Evolutionary conservation across 2,888 invertebrate species (phyloP).

Genomic region (Micoletzkya japonica): DNA sequence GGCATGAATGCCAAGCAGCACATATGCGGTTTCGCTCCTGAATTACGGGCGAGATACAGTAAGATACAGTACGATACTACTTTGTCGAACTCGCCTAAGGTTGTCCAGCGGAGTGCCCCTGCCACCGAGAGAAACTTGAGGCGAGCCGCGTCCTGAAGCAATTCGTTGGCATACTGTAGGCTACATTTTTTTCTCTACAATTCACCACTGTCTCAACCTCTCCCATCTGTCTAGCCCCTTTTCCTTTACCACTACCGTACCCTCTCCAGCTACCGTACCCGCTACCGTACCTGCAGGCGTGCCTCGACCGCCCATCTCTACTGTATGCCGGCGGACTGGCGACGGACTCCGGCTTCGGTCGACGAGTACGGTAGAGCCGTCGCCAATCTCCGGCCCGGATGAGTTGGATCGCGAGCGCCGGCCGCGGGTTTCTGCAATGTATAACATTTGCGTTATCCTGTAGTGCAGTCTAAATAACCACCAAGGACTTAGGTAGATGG

Average conservation of each 20-base stretch:
- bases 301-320: slow-evolving; percentile 15
- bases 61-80: too few species aligned
- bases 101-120: slow-evolving; percentile 15
- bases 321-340: slow-evolving; percentile 18
- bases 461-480: too few species aligned
- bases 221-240: too few species aligned
- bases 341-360: slow-evolving; percentile 23
- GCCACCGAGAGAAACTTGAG: slow-evolving; percentile 16
- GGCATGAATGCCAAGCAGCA: too few species aligned
- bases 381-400: slow-evolving; percentile 44
- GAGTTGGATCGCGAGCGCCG: slow-evolving; percentile 45
- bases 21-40: too few species aligned
- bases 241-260: background rate
- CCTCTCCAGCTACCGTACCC: background rate
- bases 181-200: background rate
- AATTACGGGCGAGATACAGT: too few species aligned
- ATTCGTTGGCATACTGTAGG: background rate
- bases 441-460: too few species aligned
- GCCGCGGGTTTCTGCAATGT: too few species aligned
- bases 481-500: too few species aligned
- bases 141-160: slow-evolving; percentile 8
- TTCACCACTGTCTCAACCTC: background rate
- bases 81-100: too few species aligned
- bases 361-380: background rate
- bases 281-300: slow-evolving; percentile 3